Evolutionary conservation across 1,140 invertebrate species (phyloP).

Genomic region (Drosophila gunungcola): DNA sequence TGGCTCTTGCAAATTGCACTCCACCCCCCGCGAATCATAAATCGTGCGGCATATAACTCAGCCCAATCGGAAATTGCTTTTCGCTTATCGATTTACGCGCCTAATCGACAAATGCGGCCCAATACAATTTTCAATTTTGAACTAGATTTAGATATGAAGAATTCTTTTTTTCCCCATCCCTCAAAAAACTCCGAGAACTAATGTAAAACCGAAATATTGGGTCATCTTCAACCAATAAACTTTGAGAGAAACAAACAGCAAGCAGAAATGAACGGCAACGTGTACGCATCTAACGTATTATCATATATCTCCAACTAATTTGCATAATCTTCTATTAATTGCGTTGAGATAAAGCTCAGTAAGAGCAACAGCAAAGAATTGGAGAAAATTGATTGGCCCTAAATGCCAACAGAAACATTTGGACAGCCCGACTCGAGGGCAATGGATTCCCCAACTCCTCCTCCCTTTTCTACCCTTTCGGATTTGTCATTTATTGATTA

Average conservation of each 20-base stretch:
- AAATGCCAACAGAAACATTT: constrained; percentile 72
- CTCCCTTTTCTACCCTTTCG: background rate
- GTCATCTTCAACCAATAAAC: constrained; percentile 4
- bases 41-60: constrained; percentile 76
- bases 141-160: constrained; percentile 33
- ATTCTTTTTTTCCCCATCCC: background rate
- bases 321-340: constrained; percentile 83
- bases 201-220: constrained; percentile 32
- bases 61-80: constrained; percentile 79
- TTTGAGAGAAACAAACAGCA: background rate
- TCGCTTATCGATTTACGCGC: constrained; percentile 77
- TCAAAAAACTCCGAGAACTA: constrained; percentile 3
- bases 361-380: constrained; percentile 19
- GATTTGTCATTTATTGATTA: constrained; percentile 45
- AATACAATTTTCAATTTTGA: constrained; percentile 72
- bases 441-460: constrained; percentile 36
- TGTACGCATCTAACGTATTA: constrained; percentile 26
- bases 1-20: constrained; percentile 66
- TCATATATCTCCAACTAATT: constrained; percentile 60
- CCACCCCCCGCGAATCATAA: constrained; percentile 51
- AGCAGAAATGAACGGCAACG: constrained; percentile 44
- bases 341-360: constrained; percentile 59
- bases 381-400: constrained; percentile 71
- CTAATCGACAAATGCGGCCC: constrained; percentile 63
- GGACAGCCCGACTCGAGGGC: constrained; percentile 58